Base-by-base conservation (phyloP, 2,797 vertebrate species). In the Acanthurus lineatus region DNA sequence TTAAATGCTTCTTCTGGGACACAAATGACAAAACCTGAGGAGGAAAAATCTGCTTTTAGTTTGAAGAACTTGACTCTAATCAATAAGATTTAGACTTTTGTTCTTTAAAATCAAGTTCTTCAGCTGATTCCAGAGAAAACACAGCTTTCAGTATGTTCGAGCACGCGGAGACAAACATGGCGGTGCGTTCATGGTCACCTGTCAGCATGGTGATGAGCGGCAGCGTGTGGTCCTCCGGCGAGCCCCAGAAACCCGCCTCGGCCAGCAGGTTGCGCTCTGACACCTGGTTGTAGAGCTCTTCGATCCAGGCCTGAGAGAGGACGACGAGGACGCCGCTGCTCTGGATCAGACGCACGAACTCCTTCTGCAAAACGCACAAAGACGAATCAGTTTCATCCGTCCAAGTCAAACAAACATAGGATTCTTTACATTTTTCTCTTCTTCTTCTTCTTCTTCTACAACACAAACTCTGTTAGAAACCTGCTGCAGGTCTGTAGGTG, bases 131-230 rank as follows among this genome's bases (percentile, higher is more conserved):
- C 25, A 25, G 25, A 25, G 25, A 25, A 3, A 25, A 25, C 2
- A 25, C 25, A 25, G 25, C 25, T 3, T 25, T 25, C 25, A 25
- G 25, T 25, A 3, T 25, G 25, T 25, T 25, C 2, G 25, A 25
- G 25, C 25, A 2, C 3, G 25, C 25, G 3, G 25, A 25, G 2
- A 25, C 25, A 25, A 25, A 25, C 25, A 25, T 25, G 25, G 25
- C 3, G 25, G 47, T 48, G 47, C 5, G 14, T 17, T 12, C 4
- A 6, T 17, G 17, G 3, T 5, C 89, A 99, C 98, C 97, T 0
- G 96, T 98, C 32, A 99, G 94, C 96, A 98, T 97, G 85, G 95
- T 97, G 92, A 99, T 96, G 71, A 99, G 97, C 0, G 98, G 96
- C 67, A 96, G 93, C 3, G 82, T 90, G 83, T 96, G 95, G 20